Conservation (phyloP, 2,797 vertebrate species). For the Macroramphosus scolopax region DNA sequence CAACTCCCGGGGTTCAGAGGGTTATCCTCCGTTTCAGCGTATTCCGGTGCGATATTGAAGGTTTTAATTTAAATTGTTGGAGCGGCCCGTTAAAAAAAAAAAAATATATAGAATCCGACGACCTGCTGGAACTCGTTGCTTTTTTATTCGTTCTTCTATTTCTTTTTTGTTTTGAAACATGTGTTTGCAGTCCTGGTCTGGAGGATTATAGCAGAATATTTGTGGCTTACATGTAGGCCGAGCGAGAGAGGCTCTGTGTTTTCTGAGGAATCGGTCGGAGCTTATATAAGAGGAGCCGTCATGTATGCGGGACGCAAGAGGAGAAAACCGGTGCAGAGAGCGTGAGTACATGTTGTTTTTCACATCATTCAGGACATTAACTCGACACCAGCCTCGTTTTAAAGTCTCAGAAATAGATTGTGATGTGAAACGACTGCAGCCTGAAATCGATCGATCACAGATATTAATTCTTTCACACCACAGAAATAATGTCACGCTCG, state of each 20-base stretch:
- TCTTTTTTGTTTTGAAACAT: background rate
- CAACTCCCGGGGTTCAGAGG: too few relatives aligned
- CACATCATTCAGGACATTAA: too few relatives aligned
- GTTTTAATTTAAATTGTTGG: background rate
- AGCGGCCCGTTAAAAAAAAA: background rate
- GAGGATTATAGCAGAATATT: constrained; percentile 22
- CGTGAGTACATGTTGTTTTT: constrained; percentile 62
- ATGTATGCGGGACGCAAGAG: constrained; percentile 80
- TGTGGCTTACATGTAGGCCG: constrained; percentile 42
- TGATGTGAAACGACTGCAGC: too few relatives aligned
- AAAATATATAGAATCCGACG: too few relatives aligned
- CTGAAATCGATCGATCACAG: too few relatives aligned
- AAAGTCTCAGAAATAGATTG: too few relatives aligned
- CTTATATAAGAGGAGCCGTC: constrained; percentile 41
- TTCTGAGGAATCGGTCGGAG: constrained; percentile 19
- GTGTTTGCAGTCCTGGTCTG: background rate
- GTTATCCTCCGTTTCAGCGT: too few relatives aligned
- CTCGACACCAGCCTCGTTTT: too few relatives aligned
- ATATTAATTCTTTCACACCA: too few relatives aligned
- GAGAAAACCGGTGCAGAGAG: constrained; percentile 78
- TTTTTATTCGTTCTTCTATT: background rate
- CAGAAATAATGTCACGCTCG: too few relatives aligned
- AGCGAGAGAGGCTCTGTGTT: constrained; percentile 10
- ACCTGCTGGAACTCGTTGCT: too few relatives aligned
- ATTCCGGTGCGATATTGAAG: background rate